These are phyloP conservation scores for Yasuhikotakia modesta DNA, from an alignment of 2,797 vertebrate species.

Conservation along the genomic window DNA sequence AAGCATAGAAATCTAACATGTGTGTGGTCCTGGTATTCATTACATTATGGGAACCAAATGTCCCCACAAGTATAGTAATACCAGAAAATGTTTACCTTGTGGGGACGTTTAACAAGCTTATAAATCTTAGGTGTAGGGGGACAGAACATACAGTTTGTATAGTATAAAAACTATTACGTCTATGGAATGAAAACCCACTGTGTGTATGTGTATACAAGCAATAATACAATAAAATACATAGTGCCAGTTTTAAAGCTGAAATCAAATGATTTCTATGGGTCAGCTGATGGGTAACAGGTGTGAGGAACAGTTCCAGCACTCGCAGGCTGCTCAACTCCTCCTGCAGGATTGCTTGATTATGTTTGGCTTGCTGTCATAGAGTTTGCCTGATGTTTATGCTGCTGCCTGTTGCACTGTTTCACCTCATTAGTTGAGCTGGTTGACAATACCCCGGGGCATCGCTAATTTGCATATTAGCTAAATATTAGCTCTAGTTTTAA, in stretches of 20 bases:
- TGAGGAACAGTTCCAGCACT: conserved; percentile 3
- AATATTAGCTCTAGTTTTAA: conserved; percentile 18
- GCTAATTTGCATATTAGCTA: conserved; percentile 19
- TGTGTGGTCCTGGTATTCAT: no score
- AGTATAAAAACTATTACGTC: no score
- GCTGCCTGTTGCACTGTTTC: conserved; percentile 31
- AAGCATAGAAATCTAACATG: no score
- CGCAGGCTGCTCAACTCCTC: conserved; percentile 4
- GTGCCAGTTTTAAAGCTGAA: conserved; percentile 11
- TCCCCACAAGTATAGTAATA: no score
- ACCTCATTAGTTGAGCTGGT: conserved; percentile 31
- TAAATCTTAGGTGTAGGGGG: no score
- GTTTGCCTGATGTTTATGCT: conserved; percentile 30
- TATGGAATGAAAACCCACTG: no score
- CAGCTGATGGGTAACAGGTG: conserved; percentile 24
- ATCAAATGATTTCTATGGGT: background rate
- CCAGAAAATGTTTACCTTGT: no score
- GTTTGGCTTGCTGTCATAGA: conserved; percentile 22
- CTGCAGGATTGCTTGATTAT: conserved; percentile 28
- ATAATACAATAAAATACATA: background rate
- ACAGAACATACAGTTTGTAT: no score
- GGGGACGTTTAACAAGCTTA: no score
- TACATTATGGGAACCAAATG: no score
- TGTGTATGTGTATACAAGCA: no score
- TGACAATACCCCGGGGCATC: conserved; percentile 26